These are phyloP conservation scores for Canis aureus DNA, from an alignment of 2,113 vertebrate species.

Conservation along the genomic window DNA sequence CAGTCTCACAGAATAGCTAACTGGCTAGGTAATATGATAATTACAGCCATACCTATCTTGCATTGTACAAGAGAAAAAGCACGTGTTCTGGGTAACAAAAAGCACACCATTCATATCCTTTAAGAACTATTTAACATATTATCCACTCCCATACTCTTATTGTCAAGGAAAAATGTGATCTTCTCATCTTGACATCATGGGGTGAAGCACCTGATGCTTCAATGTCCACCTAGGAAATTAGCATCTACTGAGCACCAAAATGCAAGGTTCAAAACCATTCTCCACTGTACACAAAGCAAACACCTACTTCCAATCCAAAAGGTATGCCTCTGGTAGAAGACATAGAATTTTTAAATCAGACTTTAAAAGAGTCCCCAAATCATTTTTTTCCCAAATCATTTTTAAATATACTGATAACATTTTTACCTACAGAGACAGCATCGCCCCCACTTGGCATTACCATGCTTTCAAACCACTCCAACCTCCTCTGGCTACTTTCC, in stretches of 20 bases:
- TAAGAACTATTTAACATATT: neutral
- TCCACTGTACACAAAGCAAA: neutral
- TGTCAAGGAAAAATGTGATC: neutral
- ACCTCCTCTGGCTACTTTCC: neutral
- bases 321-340: neutral
- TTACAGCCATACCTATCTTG: conserved; percentile 74
- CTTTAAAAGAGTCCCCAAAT: neutral
- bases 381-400: conserved; percentile 8
- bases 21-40: conserved; percentile 85
- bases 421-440: neutral
- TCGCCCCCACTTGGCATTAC: neutral
- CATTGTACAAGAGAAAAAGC: conserved; percentile 74
- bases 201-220: neutral
- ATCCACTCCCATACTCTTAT: neutral
- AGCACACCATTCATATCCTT: conserved; percentile 60
- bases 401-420: neutral
- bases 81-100: conserved; percentile 72
- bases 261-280: neutral
- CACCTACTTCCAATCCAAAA: conserved; percentile 21
- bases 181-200: neutral
- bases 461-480: neutral
- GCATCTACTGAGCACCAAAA: conserved; percentile 18
- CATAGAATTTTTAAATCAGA: neutral
- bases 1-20: conserved; percentile 83
- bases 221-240: neutral